Evolutionary conservation across 2,888 invertebrate genomes (phyloP), one percentile per base, ranked within the genome.

Genomic region (Myopa testacea): DNA sequence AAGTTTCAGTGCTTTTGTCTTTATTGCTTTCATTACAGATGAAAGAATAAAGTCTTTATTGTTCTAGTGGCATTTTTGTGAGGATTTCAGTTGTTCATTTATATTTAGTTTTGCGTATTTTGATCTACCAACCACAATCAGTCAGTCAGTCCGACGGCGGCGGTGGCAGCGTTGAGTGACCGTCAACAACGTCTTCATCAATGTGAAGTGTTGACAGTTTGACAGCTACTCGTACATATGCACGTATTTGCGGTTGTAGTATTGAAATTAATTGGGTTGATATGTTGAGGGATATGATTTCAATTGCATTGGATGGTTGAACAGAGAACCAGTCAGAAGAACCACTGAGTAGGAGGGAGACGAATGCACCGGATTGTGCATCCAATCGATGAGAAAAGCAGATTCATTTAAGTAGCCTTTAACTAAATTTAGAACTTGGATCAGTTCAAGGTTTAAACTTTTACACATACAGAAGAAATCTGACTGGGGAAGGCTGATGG

Each of bases 271-370:
- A 83, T 84, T 82, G 82, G 80, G 79, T 80, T 84, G 63, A 55
- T 84, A 83, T 85, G 85, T 83, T 84, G 85, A 83, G 84, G 84
- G 85, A 86, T 84, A 81, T 85, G 83, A 81, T 83, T 81, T 82
- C 81, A 80, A 81, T 83, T 81, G 83, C 80, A 79, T 19, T 52
- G 19, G 79, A 82, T 79, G 76, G 40, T 45, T 37, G 55, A 69
- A 80, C 55, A 52, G n/a, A n/a, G n/a, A n/a, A n/a, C n/a, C n/a
- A n/a, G 70, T 10, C 38, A 37, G 63, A 62, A 62, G 14, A 37
- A 65, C 63, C 26, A 16, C 45, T 10, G 58, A 55, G 19, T 38
- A 40, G 19, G n/a, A 62, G n/a, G 12, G 62, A 19, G 55, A 4
- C 10, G 4, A 55, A 38, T 4, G 38, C 68, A 68, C 26, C 26